Evolutionary conservation across 37 sponge, comb jelly and placozoan genomes (phyloP).

Genomic region (Halichondria panicea): DNA sequence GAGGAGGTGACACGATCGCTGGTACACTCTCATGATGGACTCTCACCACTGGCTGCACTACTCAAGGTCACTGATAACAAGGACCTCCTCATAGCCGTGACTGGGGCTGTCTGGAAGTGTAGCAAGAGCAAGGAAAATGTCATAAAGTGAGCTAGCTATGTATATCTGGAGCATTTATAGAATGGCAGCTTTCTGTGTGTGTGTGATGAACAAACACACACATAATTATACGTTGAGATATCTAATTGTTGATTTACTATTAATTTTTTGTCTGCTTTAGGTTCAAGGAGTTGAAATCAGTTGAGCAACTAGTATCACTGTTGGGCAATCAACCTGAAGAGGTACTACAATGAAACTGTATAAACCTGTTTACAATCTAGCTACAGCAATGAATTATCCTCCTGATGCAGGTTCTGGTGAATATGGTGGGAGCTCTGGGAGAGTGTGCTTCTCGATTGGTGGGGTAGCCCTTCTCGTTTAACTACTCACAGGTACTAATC

Average conservation of each 20-base stretch:
- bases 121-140: slow-evolving; percentile 83
- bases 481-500: too few relatives aligned
- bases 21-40: slow-evolving; percentile 90
- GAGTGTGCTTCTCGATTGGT: too few relatives aligned
- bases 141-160: slow-evolving; percentile 33
- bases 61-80: slow-evolving; percentile 69
- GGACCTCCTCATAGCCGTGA: slow-evolving; percentile 85
- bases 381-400: too few relatives aligned
- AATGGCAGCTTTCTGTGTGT: slow-evolving; percentile 1
- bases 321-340: slow-evolving; percentile 90
- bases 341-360: too few relatives aligned
- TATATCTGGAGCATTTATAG: not conserved
- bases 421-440: slow-evolving; percentile 95
- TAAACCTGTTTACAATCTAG: too few relatives aligned
- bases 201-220: not conserved
- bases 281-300: slow-evolving; percentile 82
- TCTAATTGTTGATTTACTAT: not conserved
- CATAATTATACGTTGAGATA: not conserved
- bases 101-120: slow-evolving; percentile 99
- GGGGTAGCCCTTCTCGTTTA: too few relatives aligned
- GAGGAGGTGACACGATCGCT: slow-evolving; percentile 79
- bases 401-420: slow-evolving; percentile 90
- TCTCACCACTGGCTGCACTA: slow-evolving; percentile 79
- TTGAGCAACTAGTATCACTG: slow-evolving; percentile 87
- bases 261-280: slow-evolving; percentile 14